These are phyloP conservation scores for Trematocara variabile DNA, from an alignment of 2,113 vertebrate genomes.

Conservation along the genomic window DNA sequence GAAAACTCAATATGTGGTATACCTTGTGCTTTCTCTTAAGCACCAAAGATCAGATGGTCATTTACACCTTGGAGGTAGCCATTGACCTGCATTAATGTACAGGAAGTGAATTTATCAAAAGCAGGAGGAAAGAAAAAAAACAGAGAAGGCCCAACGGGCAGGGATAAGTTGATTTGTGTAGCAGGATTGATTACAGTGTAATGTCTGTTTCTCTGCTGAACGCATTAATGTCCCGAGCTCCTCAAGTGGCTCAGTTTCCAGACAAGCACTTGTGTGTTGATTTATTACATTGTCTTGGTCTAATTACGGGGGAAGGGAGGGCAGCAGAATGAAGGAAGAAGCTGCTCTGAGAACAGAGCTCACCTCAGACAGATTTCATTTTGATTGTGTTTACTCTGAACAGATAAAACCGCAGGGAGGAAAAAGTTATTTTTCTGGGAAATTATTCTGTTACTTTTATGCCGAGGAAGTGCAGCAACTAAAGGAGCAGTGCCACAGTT, in stretches of 20 bases:
- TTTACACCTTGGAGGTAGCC: conserved; percentile 41
- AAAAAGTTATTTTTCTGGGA: neutral
- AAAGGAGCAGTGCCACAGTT: neutral
- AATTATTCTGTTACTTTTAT: neutral
- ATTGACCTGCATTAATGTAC: conserved; percentile 58
- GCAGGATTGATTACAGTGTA: conserved; percentile 73
- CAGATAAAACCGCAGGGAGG: neutral
- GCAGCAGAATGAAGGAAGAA: neutral
- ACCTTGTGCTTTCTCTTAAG: conserved; percentile 25
- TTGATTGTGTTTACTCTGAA: neutral
- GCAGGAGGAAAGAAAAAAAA: neutral
- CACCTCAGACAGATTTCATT: neutral
- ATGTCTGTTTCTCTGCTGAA: conserved; percentile 66
- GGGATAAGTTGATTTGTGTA: conserved; percentile 66
- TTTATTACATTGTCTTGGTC: conserved; percentile 61
- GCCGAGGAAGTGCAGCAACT: neutral
- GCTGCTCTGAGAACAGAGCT: neutral
- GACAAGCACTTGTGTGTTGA: conserved; percentile 68
- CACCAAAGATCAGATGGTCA: conserved; percentile 16
- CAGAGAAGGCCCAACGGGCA: neutral
- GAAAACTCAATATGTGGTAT: conserved; percentile 30
- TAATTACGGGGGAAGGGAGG: conserved; percentile 57
- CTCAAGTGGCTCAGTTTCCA: conserved; percentile 58
- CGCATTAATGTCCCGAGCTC: conserved; percentile 60
- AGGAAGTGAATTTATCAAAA: conserved; percentile 60